Evolutionary conservation across 2,797 vertebrate genomes (phyloP).

Genomic region (Amniataba percoides): DNA sequence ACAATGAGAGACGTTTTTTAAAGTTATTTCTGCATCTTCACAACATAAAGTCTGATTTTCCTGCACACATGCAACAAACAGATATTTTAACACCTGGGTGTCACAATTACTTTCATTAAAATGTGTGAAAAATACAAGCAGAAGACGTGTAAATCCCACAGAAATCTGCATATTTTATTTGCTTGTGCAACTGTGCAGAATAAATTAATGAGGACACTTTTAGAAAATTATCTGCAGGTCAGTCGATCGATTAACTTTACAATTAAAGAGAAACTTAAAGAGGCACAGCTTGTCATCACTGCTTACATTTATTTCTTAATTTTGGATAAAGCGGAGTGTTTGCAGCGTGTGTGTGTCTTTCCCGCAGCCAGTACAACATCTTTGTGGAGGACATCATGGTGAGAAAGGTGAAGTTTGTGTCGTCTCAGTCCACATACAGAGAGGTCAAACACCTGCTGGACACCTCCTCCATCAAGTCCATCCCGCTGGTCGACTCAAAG

Average conservation of each 20-base stretch:
- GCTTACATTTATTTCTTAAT: neutral
- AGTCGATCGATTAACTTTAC: too few relatives aligned
- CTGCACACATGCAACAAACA: neutral
- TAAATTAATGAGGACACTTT: too few relatives aligned
- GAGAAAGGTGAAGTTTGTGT: slow-evolving; percentile 91
- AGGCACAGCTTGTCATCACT: neutral
- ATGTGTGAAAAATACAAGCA: neutral
- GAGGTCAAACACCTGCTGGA: slow-evolving; percentile 89
- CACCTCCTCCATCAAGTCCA: slow-evolving; percentile 87
- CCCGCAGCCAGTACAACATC: slow-evolving; percentile 93
- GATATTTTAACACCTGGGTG: neutral
- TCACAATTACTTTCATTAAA: neutral
- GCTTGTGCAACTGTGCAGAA: neutral
- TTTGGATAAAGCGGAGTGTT: neutral
- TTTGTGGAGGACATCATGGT: slow-evolving; percentile 99
- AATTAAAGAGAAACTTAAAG: neutral
- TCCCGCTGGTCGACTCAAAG: slow-evolving; percentile 94
- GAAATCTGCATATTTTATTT: neutral
- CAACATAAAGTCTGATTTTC: neutral
- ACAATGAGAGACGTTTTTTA: too few relatives aligned
- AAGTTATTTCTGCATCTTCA: neutral
- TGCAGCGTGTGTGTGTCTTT: slow-evolving; percentile 10
- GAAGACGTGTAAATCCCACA: neutral
- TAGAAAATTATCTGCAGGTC: too few relatives aligned
- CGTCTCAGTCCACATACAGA: slow-evolving; percentile 89